Base-by-base conservation (phyloP, 2,888 invertebrate species). In the Torymus texanus region DNA sequence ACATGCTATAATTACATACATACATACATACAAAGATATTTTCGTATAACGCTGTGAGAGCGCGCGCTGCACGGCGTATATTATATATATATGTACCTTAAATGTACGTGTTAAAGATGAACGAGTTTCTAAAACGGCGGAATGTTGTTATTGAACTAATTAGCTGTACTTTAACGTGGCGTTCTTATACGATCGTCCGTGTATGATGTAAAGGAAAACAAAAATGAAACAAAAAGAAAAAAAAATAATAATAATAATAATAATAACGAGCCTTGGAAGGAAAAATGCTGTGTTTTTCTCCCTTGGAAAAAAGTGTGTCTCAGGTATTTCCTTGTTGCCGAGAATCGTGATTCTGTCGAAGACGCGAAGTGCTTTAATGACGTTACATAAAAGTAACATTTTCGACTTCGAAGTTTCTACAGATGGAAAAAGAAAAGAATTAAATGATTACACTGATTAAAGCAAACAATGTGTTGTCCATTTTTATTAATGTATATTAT, bases 331-430 rank as follows among this genome's bases (percentile, higher is more conserved):
- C 63, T 73, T 55, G 55, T 63, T 41, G 58, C 10, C 41, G 41
- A 11, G 61, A n/a, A 12, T 72, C 62, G 51, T 13, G 55, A 11
- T 53, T 51, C 12, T 24, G n/a, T 24, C 62, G 29, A 63, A 62
- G 62, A 41, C 41, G 41, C 41, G 41, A 29, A 14, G 55, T 24
- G 61, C 65, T 74, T 74, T 41, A 41, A 41, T 41, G 41, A 41
- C 73, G 65, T 65, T 56, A 41, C 61, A 63, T 65, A 56, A 63
- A 63, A 55, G 41, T 73, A 73, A 65, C 73, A 58, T 74, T 73
- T 18, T 73, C 29, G 24, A 73, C 24, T 63, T 41, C 55, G 11
- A 73, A 24, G 53, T 73, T 73, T 73, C 53, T 73, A 73, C 73
- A 13, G 16, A 12, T 16, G 10, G 29, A 13, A 63, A 56, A 16